Conservation (phyloP, 2,888 invertebrate species). For the Leptinotarsa peninsularis region DNA sequence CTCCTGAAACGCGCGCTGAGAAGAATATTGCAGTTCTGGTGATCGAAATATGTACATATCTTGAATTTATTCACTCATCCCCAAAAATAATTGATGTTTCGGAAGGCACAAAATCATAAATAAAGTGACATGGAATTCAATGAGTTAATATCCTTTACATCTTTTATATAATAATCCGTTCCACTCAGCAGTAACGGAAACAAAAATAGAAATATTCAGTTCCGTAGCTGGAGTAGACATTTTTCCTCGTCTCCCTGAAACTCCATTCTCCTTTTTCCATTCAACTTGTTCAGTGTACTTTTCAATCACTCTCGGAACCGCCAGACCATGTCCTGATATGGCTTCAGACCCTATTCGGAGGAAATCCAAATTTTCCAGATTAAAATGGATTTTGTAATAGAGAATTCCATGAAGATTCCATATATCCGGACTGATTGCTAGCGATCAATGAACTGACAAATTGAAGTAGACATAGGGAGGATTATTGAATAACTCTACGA, state of each 20-base stretch:
- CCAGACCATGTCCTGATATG: constrained; percentile 37
- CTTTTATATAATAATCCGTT: not conserved
- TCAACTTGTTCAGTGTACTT: constrained; percentile 25
- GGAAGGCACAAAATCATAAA: too few relatives aligned
- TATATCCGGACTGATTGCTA: constrained; percentile 14
- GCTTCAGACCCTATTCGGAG: constrained; percentile 33
- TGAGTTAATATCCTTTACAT: too few relatives aligned
- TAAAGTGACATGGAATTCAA: too few relatives aligned
- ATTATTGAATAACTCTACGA: not conserved
- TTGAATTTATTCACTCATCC: too few relatives aligned
- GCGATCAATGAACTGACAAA: constrained; percentile 16
- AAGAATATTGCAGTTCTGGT: too few relatives aligned
- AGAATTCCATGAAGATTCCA: constrained; percentile 12
- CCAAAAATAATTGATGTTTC: too few relatives aligned
- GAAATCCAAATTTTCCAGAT: constrained; percentile 38
- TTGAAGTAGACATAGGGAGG: constrained; percentile 1
- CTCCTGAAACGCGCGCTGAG: too few relatives aligned
- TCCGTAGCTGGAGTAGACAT: not conserved
- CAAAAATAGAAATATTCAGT: not conserved
- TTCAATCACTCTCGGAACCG: constrained; percentile 35
- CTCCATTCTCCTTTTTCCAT: constrained; percentile 35
- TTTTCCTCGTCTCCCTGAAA: constrained; percentile 31
- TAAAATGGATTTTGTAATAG: constrained; percentile 29
- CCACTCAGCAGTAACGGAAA: not conserved
- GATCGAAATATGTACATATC: too few relatives aligned